Conservation (phyloP, 2,797 vertebrate genomes). For the Chaetophractus vellerosus region DNA sequence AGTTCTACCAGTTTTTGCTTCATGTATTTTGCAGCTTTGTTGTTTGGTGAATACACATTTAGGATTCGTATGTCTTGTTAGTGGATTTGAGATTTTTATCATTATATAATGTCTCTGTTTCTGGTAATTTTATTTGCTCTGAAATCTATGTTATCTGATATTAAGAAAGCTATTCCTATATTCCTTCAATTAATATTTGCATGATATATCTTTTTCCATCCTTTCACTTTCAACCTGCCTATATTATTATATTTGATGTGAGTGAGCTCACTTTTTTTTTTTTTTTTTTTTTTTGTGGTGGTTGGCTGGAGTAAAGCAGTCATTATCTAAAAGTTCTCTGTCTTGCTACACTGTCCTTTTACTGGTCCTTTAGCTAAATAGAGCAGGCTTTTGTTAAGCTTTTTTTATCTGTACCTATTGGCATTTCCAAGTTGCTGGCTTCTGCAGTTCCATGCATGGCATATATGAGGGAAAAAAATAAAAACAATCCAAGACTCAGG, state of each 20-base stretch:
- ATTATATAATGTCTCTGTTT: not conserved
- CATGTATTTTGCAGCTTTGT: not conserved
- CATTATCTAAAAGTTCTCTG: not conserved
- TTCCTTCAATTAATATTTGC: slow-evolving; percentile 19
- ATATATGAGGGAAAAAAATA: too few species aligned
- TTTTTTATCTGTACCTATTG: too few species aligned
- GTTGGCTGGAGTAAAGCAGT: not conserved
- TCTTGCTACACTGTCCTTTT: not conserved
- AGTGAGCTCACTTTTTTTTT: not conserved
- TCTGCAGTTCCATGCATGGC: too few species aligned
- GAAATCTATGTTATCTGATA: not conserved
- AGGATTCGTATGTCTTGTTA: not conserved
- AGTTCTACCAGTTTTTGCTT: slow-evolving; percentile 11
- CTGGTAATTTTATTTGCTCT: slow-evolving; percentile 29
- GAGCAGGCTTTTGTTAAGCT: too few species aligned
- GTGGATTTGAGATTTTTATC: not conserved
- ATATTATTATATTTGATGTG: not conserved
- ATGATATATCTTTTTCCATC: not conserved
- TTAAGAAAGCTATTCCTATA: not conserved
- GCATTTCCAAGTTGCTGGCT: too few species aligned
- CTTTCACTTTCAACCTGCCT: slow-evolving; percentile 15
- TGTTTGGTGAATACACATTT: not conserved
- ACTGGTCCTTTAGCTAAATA: not conserved
- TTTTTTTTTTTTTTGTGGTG: not conserved
- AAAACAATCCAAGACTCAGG: too few species aligned